A percentile compares a stretch with the other conserved stretches of the same genome.
Conservation (phyloP, 2,888 invertebrate genomes). For the Trissoscelio sp. region DNA sequence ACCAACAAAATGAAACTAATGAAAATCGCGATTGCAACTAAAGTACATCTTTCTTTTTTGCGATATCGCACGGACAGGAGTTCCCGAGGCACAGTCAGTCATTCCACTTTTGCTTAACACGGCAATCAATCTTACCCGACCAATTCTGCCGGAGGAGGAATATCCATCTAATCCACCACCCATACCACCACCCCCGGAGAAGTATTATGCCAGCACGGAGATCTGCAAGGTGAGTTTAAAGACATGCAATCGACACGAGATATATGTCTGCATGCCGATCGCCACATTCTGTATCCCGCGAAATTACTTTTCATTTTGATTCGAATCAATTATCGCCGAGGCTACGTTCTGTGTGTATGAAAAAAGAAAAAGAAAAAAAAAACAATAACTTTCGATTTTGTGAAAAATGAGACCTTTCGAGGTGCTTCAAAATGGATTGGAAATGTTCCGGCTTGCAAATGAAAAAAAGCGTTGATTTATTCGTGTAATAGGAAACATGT, state of each 20-base stretch:
- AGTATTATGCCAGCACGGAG: constrained; percentile 90
- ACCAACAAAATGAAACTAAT: too few relatives aligned
- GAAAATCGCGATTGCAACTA: too few relatives aligned
- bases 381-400: not conserved
- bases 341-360: not conserved
- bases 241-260: constrained; percentile 66
- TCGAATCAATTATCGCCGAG: constrained; percentile 37
- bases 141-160: constrained; percentile 80
- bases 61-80: constrained; percentile 72
- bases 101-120: constrained; percentile 81
- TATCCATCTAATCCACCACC: constrained; percentile 85
- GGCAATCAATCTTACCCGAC: constrained; percentile 80
- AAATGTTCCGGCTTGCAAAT: constrained; percentile 10
- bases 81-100: constrained; percentile 79
- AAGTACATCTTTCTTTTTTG: constrained; percentile 54
- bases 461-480: constrained; percentile 25
- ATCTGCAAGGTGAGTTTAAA: constrained; percentile 83
- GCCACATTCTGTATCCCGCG: constrained; percentile 18
- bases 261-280: constrained; percentile 53
- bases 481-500: constrained; percentile 5
- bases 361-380: too few relatives aligned
- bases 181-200: constrained; percentile 88
- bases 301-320: constrained; percentile 40
- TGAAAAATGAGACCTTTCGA: constrained; percentile 7
- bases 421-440: not conserved